A percentile compares a stretch with the other conserved stretches of the same genome.
Evolutionary conservation across 2,888 invertebrate species (phyloP).

Genomic region (Atrina japonica): DNA sequence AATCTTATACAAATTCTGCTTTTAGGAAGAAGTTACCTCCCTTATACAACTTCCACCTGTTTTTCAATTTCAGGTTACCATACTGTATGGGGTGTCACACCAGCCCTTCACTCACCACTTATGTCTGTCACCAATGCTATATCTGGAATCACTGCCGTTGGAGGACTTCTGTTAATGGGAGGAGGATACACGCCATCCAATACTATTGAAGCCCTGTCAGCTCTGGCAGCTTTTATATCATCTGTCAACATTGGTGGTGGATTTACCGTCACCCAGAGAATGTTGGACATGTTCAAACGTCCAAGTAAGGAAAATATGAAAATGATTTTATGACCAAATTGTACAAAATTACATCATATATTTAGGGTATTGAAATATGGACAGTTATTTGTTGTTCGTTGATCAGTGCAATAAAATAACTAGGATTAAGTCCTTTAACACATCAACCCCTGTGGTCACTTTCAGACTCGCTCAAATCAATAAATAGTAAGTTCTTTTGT

Average conservation of each 20-base stretch:
- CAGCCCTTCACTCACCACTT: constrained; percentile 93
- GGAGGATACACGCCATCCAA: constrained; percentile 89
- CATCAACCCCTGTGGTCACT: too few relatives aligned
- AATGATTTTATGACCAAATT: too few relatives aligned
- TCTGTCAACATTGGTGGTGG: constrained; percentile 95
- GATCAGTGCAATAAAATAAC: too few relatives aligned
- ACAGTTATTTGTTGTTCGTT: neutral
- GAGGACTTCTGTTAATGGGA: constrained; percentile 92
- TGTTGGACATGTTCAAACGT: constrained; percentile 94
- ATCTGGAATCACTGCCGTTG: constrained; percentile 95
- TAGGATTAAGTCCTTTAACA: too few relatives aligned
- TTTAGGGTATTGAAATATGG: neutral
- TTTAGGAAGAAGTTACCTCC: too few relatives aligned
- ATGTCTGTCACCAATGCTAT: constrained; percentile 97
- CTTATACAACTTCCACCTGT: too few relatives aligned
- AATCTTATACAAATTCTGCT: too few relatives aligned
- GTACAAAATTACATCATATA: too few relatives aligned
- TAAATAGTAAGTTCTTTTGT: too few relatives aligned
- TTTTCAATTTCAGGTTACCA: constrained; percentile 85
- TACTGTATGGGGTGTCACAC: constrained; percentile 95
- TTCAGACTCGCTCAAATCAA: too few relatives aligned
- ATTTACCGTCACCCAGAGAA: constrained; percentile 93
- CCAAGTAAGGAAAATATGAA: constrained; percentile 75
- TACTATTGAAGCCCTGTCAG: constrained; percentile 87
- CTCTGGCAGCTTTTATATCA: constrained; percentile 91